phyloP scores from a whole-genome alignment of 2,888 invertebrate genomes.

The Andrena trimmerana region DNA sequence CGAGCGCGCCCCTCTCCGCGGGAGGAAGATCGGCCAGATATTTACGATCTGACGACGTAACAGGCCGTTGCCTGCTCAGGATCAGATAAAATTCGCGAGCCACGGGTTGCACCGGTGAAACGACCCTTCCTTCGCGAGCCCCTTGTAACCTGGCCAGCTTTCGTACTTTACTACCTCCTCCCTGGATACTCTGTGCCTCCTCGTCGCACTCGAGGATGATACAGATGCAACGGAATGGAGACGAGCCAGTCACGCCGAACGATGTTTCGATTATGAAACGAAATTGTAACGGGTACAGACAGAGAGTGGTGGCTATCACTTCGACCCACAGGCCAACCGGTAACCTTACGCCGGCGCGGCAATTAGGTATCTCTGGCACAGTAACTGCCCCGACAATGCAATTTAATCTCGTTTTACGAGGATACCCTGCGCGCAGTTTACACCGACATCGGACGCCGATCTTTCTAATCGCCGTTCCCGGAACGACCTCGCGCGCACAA shows the following conservation, averaged over 20 bases:
- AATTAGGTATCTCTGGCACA: constrained; percentile 53
- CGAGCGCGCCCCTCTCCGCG: constrained; percentile 17
- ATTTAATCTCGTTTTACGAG: constrained; percentile 61
- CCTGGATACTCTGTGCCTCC: not conserved
- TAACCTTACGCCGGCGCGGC: constrained; percentile 54
- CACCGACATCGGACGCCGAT: constrained; percentile 54
- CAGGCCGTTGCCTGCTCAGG: constrained; percentile 17
- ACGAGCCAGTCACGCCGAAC: not conserved
- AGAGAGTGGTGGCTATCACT: constrained; percentile 11
- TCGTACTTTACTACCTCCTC: not conserved
- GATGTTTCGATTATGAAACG: not conserved
- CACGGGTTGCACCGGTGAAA: constrained; percentile 41
- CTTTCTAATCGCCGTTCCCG: constrained; percentile 58
- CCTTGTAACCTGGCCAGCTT: constrained; percentile 5
- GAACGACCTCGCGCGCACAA: constrained; percentile 16
- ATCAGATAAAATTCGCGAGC: constrained; percentile 58
- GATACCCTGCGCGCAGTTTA: constrained; percentile 37
- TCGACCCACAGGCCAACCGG: constrained; percentile 41
- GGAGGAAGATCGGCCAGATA: constrained; percentile 39
- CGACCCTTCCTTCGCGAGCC: constrained; percentile 33
- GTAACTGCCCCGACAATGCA: constrained; percentile 53
- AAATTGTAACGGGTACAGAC: constrained; percentile 33
- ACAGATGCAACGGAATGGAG: not conserved
- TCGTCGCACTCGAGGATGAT: not conserved
- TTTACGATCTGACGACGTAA: constrained; percentile 56